A percentile compares a stretch with the other conserved stretches of the same genome.
phyloP scores from a whole-genome alignment of 1,140 invertebrate genomes.

The Drosophila kanapiae region DNA sequence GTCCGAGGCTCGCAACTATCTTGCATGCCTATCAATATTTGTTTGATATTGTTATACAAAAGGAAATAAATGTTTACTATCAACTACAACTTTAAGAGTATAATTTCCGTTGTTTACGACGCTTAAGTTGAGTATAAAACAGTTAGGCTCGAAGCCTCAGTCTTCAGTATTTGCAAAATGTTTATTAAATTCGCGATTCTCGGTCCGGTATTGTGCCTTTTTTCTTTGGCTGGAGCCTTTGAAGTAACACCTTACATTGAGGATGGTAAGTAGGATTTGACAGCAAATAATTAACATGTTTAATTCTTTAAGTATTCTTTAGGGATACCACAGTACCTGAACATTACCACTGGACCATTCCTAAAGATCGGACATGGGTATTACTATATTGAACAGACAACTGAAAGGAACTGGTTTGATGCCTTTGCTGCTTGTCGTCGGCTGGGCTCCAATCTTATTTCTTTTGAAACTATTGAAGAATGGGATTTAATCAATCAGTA shows the following conservation, averaged over 20 bases:
- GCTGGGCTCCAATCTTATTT: constrained; percentile 14
- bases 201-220: not conserved
- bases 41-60: not conserved
- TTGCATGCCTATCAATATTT: not conserved
- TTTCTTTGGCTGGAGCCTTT: not conserved
- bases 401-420: constrained; percentile 22
- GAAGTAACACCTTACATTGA: not conserved
- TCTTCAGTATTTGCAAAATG: not conserved
- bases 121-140: not conserved
- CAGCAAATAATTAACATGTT: not conserved
- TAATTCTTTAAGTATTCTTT: too few relatives aligned
- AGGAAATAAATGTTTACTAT: not conserved
- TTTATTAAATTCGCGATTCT: not conserved
- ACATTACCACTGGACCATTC: constrained; percentile 4
- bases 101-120: not conserved
- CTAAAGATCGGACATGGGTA: not conserved
- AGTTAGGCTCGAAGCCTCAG: too few relatives aligned
- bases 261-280: not conserved
- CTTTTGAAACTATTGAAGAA: constrained; percentile 15
- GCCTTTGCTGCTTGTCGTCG: constrained; percentile 22
- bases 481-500: constrained; percentile 15
- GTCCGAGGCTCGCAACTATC: not conserved
- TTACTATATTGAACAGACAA: not conserved
- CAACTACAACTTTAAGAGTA: not conserved
- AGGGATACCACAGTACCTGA: not conserved